Base-by-base conservation (phyloP, 1,140 invertebrate genomes). In the Achatina immaculata region DNA sequence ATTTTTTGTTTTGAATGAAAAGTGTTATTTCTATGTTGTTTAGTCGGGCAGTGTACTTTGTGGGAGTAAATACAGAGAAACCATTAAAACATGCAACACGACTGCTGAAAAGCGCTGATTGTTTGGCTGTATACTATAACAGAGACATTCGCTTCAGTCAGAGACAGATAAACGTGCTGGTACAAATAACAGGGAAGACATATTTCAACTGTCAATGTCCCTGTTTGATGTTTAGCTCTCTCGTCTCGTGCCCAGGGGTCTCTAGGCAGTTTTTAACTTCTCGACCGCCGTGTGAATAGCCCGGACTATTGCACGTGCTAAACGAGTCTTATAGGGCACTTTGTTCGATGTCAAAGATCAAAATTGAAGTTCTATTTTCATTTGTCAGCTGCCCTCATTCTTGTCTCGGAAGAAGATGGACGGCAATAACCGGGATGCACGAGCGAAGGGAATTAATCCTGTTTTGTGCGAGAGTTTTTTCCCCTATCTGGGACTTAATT, bases 371-470 rank as follows among this genome's bases (percentile, higher is more conserved):
- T 78, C 45, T 78, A 78, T 78, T 78, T 78, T 68, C 76, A 68
- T 78, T 78, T 78, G 76, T 78, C 76, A 78, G 31, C 65, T 11
- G 76, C 65, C 76, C 65, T 68, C 62, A 68, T 78, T 78, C 76
- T 45, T 78, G 40, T 34, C 21, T n/a, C 28, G 36, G n/a, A 21
- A 62, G n/a, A 40, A 58, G 55, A 78, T 78, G 76, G 76, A 78
- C 76, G 38, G 76, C 76, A 68, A 78, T 78, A 78, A 66, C 76
- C 40, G 31, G 34, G 76, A 40, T 48, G 76, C 76, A 78, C 76
- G 76, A 78, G 76, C 62, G 16, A 78, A n/a, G 76, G 76, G 76
- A 78, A 78, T 78, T 78, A 78, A 78, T 78, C 76, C 65, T 78
- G 76, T 78, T 78, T 68, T 78, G 76, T 78, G 76, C 36, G 36